These are phyloP conservation scores for Artemia sinica DNA, from an alignment of 2,888 invertebrate genomes.

Conservation along the genomic window DNA sequence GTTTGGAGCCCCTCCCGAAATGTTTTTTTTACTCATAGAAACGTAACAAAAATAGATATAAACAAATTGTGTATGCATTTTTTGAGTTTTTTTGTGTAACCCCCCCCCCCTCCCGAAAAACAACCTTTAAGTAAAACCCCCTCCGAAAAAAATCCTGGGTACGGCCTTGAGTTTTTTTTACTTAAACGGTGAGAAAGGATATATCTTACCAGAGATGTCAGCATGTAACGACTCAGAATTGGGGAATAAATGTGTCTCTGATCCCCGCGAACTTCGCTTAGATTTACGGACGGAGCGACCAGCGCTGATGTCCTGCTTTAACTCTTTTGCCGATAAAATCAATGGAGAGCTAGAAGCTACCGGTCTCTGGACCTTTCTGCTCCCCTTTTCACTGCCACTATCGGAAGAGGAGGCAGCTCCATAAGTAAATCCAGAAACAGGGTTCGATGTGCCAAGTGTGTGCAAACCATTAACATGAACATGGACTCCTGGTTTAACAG, in stretches of 20 bases:
- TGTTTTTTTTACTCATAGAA: too few relatives aligned
- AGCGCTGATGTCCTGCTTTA: background rate
- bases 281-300: constrained; percentile 5
- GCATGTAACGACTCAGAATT: background rate
- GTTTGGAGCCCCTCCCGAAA: too few relatives aligned
- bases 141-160: too few relatives aligned
- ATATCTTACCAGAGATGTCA: background rate
- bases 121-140: too few relatives aligned
- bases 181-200: too few relatives aligned
- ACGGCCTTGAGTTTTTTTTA: too few relatives aligned
- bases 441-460: constrained; percentile 35
- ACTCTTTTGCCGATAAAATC: background rate
- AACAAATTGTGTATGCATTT: too few relatives aligned
- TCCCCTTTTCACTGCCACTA: background rate
- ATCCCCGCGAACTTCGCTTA: background rate
- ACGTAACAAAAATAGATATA: too few relatives aligned
- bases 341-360: background rate
- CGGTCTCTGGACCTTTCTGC: background rate
- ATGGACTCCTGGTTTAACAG: constrained; percentile 67
- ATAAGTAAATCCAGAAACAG: constrained; percentile 28
- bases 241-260: background rate
- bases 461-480: constrained; percentile 71
- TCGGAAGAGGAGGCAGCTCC: constrained; percentile 24
- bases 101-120: too few relatives aligned
- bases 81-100: too few relatives aligned